Evolutionary conservation across 2,888 invertebrate species (phyloP), one percentile per base, ranked within the genome.

Genomic region (Magallana nippona): DNA sequence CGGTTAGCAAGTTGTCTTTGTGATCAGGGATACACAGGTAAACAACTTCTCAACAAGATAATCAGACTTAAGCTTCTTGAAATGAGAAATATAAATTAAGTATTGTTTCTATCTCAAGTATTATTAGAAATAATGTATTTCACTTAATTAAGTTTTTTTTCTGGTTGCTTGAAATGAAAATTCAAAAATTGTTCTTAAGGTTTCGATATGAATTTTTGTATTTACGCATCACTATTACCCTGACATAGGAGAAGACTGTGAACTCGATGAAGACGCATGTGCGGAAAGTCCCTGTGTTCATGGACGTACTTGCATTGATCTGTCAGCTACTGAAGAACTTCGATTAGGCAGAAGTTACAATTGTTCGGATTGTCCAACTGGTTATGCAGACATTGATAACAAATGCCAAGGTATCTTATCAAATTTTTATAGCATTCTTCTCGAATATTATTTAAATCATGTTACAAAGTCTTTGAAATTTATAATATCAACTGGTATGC

Each of bases 371-470:
- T 83, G 83, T 55, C 81, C 83, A 56, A 3, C 32, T 44, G 83
- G 83, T 57, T 83, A 77, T 78, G 22, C 15, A 19, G 57, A 63
- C 22, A 19, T 22, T 22, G 81, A 78, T 56, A 57, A 77, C 56
- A 83, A 83, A 58, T 83, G 83, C 78, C 77, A 81, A 81, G 83
- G 83, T 81, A 81, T 44, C 44, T 44, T 0, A 44, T 44, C 5
- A 44, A 8, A 5, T 44, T 44, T 44, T 44, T n/a, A n/a, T n/a
- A n/a, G n/a, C 27, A 27, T 1, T 27, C 27, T 1, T 27, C 2
- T 27, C 11, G n/a, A 8, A 13, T 27, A 2, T 27, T 32, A 1
- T 15, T 27, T 1, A 27, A 27, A 71, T 11, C 0, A 1, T 32
- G 1, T 11, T 11, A 3, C 22, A 3, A 15, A 27, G 2, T 27